Conservation (phyloP, 2,797 vertebrate species). For the Rousettus madagascariensis region DNA sequence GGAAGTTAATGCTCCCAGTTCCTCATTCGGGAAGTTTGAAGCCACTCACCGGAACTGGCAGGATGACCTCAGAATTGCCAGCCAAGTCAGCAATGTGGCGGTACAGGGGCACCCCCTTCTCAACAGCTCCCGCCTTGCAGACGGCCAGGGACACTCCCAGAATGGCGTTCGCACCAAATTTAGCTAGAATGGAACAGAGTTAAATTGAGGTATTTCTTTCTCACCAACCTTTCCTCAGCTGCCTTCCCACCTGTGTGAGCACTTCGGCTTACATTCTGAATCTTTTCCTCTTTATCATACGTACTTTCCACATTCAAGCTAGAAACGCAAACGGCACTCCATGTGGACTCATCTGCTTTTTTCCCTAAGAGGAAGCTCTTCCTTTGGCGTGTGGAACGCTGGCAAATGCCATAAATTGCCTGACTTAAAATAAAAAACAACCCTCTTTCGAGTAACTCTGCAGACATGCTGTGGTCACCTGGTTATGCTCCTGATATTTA, state of each 20-base stretch:
- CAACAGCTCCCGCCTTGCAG: constrained; percentile 98
- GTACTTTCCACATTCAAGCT: rapidly evolving
- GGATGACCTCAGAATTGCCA: constrained; percentile 95
- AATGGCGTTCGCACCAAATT: constrained; percentile 98
- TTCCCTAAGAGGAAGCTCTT: not conserved
- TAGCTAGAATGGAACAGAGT: constrained; percentile 85
- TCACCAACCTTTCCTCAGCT: rapidly evolving
- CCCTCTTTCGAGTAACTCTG: not conserved
- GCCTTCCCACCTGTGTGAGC: rapidly evolving
- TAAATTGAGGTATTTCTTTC: rapidly evolving
- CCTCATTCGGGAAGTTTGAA: not conserved
- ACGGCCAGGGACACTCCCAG: constrained; percentile 98
- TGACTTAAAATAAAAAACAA: not conserved
- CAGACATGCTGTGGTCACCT: rapidly evolving
- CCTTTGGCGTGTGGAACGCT: rapidly evolving
- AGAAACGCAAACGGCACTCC: not conserved
- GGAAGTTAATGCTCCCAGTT: not conserved
- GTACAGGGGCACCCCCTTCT: constrained; percentile 97
- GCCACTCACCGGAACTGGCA: constrained; percentile 95
- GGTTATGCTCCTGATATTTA: not conserved
- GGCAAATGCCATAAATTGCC: not conserved
- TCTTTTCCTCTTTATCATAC: rapidly evolving
- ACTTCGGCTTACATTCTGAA: rapidly evolving
- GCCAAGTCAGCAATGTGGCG: constrained; percentile 98
- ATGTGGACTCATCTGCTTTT: rapidly evolving